Conservation (phyloP, 1,140 invertebrate genomes). For the Drosophila burlai region DNA sequence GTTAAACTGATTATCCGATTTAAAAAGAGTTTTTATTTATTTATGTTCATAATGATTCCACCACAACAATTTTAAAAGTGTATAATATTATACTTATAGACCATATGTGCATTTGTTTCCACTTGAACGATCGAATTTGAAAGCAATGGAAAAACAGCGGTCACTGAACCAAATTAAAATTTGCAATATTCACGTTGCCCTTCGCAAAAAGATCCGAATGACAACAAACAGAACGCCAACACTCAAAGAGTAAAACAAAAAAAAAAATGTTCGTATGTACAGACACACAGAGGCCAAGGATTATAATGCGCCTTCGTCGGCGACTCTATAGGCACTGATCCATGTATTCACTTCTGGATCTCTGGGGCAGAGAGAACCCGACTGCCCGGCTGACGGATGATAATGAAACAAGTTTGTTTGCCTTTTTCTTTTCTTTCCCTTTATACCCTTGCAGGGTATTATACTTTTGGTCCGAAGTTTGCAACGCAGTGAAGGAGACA, state of each 20-base stretch:
- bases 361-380: neutral
- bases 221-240: neutral
- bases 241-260: neutral
- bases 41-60: neutral
- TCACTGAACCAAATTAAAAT: neutral
- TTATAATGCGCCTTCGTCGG: neutral
- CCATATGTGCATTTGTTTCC: neutral
- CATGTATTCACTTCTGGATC: neutral
- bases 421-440: too few species aligned
- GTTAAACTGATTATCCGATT: neutral
- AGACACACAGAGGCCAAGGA: neutral
- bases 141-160: neutral
- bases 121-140: neutral
- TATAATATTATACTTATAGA: neutral
- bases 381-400: neutral
- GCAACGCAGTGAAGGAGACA: too few species aligned
- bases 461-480: neutral
- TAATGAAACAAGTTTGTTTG: constrained; percentile 5
- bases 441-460: neutral
- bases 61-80: neutral
- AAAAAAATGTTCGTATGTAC: neutral
- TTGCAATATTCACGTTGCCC: neutral
- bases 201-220: neutral
- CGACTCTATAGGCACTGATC: neutral
- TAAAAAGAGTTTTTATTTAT: neutral